These are phyloP conservation scores for Sympetrum striolatum DNA, from an alignment of 2,888 invertebrate genomes.

Conservation along the genomic window DNA sequence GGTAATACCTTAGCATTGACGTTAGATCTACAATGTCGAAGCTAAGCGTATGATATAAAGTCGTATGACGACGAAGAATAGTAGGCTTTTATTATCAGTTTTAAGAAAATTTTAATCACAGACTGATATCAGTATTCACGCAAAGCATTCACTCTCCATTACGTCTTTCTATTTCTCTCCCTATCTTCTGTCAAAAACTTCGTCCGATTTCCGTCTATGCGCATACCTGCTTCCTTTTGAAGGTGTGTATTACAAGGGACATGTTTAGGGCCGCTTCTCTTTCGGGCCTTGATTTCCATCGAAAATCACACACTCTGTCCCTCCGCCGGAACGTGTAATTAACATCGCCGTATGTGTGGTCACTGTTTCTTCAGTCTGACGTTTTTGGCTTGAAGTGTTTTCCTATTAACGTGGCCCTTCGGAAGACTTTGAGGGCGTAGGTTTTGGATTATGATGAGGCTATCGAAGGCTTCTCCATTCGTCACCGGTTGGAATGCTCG, in stretches of 20 bases:
- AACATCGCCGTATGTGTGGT: conserved; percentile 27
- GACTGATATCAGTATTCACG: background rate
- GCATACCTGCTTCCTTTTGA: background rate
- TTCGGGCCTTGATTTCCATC: conserved; percentile 33
- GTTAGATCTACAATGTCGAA: no score
- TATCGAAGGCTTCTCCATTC: background rate
- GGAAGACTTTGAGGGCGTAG: background rate
- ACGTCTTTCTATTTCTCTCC: background rate
- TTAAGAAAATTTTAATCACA: no score
- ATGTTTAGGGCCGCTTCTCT: conserved; percentile 4
- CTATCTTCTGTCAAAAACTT: conserved; percentile 4
- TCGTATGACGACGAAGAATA: no score
- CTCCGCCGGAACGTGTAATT: conserved; percentile 24
- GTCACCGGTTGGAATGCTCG: background rate
- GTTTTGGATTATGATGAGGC: background rate
- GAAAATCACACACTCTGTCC: conserved; percentile 22
- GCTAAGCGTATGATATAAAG: no score
- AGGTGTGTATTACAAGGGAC: conserved; percentile 23
- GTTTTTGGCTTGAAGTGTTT: background rate
- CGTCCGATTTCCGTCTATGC: background rate
- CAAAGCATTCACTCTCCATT: background rate
- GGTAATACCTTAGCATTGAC: no score
- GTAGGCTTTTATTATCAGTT: no score
- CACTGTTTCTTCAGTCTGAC: conserved; percentile 24
- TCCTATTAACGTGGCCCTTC: conserved; percentile 16